phyloP scores from a whole-genome alignment of 1,140 invertebrate genomes.

The Pseudomyrmex concolor region DNA sequence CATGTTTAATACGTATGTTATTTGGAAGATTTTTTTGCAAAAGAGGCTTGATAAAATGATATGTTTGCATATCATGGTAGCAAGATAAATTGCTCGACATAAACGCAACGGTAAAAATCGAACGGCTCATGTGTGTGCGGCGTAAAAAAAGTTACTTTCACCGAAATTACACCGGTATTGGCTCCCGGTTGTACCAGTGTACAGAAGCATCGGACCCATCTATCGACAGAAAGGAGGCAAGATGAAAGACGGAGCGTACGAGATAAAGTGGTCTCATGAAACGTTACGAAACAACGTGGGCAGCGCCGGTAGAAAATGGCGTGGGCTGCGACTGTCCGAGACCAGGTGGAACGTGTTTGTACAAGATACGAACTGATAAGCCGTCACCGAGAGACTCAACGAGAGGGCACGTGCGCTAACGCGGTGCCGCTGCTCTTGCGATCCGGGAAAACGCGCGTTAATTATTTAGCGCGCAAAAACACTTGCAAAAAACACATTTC shows the following conservation, averaged over 20 bases:
- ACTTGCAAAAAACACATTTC: background rate
- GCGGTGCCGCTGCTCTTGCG: conserved; percentile 54
- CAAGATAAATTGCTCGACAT: conserved; percentile 38
- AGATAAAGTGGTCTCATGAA: conserved; percentile 69
- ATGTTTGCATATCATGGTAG: conserved; percentile 1
- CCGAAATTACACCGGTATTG: conserved; percentile 49
- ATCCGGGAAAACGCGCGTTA: conserved; percentile 9
- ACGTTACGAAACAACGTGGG: conserved; percentile 73
- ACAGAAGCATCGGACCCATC: conserved; percentile 29
- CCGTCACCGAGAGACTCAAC: conserved; percentile 56
- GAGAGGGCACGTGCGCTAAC: conserved; percentile 27
- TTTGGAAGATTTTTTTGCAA: background rate
- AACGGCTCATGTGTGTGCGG: background rate
- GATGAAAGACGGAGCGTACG: conserved; percentile 37
- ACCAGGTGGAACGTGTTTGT: conserved; percentile 75
- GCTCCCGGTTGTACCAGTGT: conserved; percentile 35
- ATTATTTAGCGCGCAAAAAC: conserved; percentile 1
- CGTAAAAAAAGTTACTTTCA: conserved; percentile 35
- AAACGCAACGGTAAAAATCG: conserved; percentile 34
- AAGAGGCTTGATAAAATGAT: background rate
- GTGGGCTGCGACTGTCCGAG: conserved; percentile 66
- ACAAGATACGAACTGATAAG: conserved; percentile 74
- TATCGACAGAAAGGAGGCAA: conserved; percentile 40
- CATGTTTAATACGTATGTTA: too few species aligned
- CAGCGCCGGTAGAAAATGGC: conserved; percentile 72